A percentile compares a stretch with the other conserved stretches of the same genome.
phyloP scores from a whole-genome alignment of 2,888 invertebrate genomes.

The Sminthurides aquaticus region DNA sequence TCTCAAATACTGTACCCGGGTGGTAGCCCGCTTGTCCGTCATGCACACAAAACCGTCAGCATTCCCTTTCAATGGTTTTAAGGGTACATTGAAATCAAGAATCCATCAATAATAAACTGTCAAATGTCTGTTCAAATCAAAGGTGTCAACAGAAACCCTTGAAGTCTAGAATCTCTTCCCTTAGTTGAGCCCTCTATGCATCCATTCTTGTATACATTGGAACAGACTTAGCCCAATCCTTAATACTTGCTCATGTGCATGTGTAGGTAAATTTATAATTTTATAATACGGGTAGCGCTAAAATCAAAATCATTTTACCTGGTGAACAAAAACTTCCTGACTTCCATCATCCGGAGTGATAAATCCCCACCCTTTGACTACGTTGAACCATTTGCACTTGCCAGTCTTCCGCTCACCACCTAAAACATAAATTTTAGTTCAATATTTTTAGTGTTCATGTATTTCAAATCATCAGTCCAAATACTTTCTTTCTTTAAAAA shows the following conservation, averaged over 20 bases:
- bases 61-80: too few species aligned
- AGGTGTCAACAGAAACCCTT: conserved; percentile 3
- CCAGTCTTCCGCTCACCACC: conserved; percentile 34
- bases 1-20: too few species aligned
- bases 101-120: conserved; percentile 21
- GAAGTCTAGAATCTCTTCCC: too few species aligned
- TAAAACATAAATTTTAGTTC: conserved; percentile 19
- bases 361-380: conserved; percentile 91
- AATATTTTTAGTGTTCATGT: not conserved
- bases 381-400: conserved; percentile 88
- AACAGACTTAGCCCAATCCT: not conserved
- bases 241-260: too few species aligned
- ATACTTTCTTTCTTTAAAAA: too few species aligned
- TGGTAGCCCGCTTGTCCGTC: too few species aligned
- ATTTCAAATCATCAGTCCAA: not conserved
- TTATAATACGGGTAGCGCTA: too few species aligned
- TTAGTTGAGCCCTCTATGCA: too few species aligned
- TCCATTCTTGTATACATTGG: too few species aligned
- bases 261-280: too few species aligned
- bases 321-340: conserved; percentile 88
- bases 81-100: not conserved
- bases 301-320: too few species aligned
- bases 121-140: conserved; percentile 17
- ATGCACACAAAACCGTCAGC: too few species aligned
- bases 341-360: conserved; percentile 83